phyloP scores from a whole-genome alignment of 2,797 vertebrate genomes.

The Rousettus madagascariensis region DNA sequence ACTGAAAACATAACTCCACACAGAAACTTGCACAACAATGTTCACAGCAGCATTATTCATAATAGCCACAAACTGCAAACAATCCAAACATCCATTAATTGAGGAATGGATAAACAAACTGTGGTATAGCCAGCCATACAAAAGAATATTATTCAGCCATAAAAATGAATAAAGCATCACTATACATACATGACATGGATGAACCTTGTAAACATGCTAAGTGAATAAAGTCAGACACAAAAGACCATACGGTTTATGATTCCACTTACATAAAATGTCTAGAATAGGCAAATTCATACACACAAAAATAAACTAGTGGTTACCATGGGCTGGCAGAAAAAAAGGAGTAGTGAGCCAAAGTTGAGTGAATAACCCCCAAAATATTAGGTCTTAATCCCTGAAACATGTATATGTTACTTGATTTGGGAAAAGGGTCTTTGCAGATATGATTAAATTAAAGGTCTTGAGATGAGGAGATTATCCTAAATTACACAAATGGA shows the following conservation, averaged over 20 bases:
- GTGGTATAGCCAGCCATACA: background rate
- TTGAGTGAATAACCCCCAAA: background rate
- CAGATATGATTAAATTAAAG: background rate
- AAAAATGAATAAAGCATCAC: background rate
- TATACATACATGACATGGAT: background rate
- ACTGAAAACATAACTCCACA: background rate
- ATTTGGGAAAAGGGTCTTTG: background rate
- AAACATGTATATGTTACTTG: background rate
- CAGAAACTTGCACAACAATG: background rate
- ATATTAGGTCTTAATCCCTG: background rate
- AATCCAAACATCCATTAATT: background rate
- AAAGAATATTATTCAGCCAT: background rate
- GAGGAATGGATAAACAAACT: background rate
- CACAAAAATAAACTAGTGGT: background rate
- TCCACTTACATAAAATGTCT: background rate
- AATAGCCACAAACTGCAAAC: background rate
- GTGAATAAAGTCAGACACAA: background rate
- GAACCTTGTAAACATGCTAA: background rate
- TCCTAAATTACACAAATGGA: background rate
- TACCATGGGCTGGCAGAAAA: background rate
- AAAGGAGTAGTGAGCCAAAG: background rate
- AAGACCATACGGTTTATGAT: background rate
- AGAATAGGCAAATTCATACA: background rate
- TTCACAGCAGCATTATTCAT: background rate
- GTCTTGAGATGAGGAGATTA: background rate